Evolutionary conservation across 2,888 invertebrate species (phyloP).

Genomic region (Spilosoma lubricipeda): DNA sequence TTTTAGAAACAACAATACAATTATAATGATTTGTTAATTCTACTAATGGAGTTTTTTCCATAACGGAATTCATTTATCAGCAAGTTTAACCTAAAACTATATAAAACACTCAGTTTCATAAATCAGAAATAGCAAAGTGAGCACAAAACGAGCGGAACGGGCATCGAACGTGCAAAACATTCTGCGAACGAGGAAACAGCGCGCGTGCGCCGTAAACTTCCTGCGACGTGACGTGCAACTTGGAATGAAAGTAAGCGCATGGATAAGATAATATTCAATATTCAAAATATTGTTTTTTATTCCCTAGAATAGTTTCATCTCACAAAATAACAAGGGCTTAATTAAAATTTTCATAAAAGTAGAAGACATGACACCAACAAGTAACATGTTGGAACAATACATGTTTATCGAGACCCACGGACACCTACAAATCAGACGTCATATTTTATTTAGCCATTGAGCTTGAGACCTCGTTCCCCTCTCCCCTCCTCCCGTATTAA

Average conservation of each 20-base stretch:
- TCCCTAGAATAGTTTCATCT: not conserved
- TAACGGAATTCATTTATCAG: not conserved
- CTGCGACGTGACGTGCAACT: slow-evolving; percentile 53
- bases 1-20: too few relatives aligned
- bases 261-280: slow-evolving; percentile 34
- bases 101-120: slow-evolving; percentile 39
- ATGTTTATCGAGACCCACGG: not conserved
- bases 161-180: slow-evolving; percentile 69
- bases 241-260: slow-evolving; percentile 22
- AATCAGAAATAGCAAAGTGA: slow-evolving; percentile 48
- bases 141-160: slow-evolving; percentile 46
- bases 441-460: too few relatives aligned
- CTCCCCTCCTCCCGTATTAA: too few relatives aligned
- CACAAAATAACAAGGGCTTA: not conserved
- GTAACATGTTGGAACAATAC: not conserved
- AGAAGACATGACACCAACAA: too few relatives aligned
- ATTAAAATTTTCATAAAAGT: too few relatives aligned
- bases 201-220: slow-evolving; percentile 77
- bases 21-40: not conserved
- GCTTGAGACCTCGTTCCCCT: too few relatives aligned
- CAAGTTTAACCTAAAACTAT: slow-evolving; percentile 13
- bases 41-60: too few relatives aligned
- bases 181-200: slow-evolving; percentile 74
- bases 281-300: not conserved
- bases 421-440: not conserved